Evolutionary conservation across 2,888 invertebrate species (phyloP).

Genomic region (Cenopis cana): DNA sequence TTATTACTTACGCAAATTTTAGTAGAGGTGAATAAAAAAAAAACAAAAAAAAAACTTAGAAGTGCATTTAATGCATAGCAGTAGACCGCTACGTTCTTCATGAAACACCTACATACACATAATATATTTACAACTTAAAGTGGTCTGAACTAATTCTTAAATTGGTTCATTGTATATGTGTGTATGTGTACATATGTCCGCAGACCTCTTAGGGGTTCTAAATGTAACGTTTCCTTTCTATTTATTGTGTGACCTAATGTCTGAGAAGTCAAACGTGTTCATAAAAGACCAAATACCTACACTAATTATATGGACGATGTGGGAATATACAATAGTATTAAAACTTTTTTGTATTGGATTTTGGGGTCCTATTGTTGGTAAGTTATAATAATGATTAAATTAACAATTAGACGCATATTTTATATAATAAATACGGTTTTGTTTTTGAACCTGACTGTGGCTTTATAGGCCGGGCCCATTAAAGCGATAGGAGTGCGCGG

Average conservation of each 20-base stretch:
- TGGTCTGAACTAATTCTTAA: constrained; percentile 5
- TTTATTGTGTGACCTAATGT: constrained; percentile 7
- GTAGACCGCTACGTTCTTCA: no score
- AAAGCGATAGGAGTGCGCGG: no score
- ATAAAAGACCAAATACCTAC: not conserved
- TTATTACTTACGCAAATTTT: not conserved
- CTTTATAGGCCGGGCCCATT: no score
- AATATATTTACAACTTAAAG: no score
- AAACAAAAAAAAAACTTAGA: no score
- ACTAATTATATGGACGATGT: not conserved
- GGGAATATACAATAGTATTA: not conserved
- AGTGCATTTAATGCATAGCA: no score
- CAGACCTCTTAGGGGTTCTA: not conserved
- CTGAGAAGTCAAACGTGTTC: not conserved
- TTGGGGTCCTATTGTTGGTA: not conserved
- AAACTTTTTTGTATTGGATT: constrained; percentile 1
- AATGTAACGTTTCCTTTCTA: constrained; percentile 6
- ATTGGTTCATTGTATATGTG: constrained; percentile 1
- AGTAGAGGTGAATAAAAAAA: not conserved
- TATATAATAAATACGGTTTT: not conserved
- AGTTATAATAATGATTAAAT: not conserved
- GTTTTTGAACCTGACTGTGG: no score
- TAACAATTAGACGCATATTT: not conserved
- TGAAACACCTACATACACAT: no score
- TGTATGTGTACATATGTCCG: not conserved